Evolutionary conservation across 2,797 vertebrate genomes (phyloP), one percentile per base, ranked within the genome.

Genomic region (Helostoma temminkii): DNA sequence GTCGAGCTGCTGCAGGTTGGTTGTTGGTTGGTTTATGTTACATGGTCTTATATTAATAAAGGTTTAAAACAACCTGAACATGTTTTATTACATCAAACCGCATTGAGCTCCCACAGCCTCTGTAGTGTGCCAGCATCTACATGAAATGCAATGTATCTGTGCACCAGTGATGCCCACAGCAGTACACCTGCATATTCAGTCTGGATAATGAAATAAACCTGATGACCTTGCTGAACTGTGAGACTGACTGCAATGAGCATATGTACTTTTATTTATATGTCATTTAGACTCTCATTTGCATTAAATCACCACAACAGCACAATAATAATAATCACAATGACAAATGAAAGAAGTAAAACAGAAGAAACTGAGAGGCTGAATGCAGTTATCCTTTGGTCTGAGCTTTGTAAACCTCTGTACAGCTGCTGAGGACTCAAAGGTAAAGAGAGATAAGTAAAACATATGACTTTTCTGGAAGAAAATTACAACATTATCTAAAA

Each of bases 221-320:
- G 61, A 49, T 21, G 22, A 37, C 25, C 16, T 34, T 24, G 22
- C 50, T 52, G 45, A 66, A 59, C 41, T 49, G 62, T 16, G 47
- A 48, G 52, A 15, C n/a, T 16, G 22, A 14, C 21, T 0, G 14
- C 22, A 12, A 12, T 24, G 6, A 37, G 42, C 11, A 2, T 19
- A 9, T 32, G 12, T 46, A 57, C 73, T 76, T 43, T 69, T 30
- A 30, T 30, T 5, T 30, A 30, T 6, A 30, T 30, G 16, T 28
- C 16, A 47, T 52, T 67, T 56, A 28, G 4, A 46, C 14, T 56
- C 43, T 52, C 19, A 47, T 55, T 42, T 65, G 61, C 34, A n/a
- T 63, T 52, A 39, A 60, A 78, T 67, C 12, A 59, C 14, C 36
- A n/a, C 30, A 19, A 26, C 63, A 19, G n/a, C n/a, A n/a, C n/a